Percentiles rank a stretch among this genome's conserved stretches.
Evolutionary conservation across 2,888 invertebrate species (phyloP).

Genomic region (Pristionchus maxplancki): DNA sequence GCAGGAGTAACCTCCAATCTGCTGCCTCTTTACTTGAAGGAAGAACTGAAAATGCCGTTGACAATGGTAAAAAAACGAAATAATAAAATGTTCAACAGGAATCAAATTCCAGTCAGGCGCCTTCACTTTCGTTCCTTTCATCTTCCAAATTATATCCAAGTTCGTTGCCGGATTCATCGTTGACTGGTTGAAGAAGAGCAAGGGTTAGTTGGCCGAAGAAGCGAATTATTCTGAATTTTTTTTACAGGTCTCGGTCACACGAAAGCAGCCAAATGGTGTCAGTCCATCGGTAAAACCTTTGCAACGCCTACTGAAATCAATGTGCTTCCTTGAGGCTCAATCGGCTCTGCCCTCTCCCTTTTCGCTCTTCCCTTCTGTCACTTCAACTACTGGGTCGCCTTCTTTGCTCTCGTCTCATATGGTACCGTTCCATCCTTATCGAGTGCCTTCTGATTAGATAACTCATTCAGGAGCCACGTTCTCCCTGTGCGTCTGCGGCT

Average conservation of each 20-base stretch:
- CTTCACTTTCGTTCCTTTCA: conserved; percentile 38
- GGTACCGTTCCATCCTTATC: no score
- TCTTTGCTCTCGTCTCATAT: conserved; percentile 1
- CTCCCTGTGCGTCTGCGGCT: conserved; percentile 31
- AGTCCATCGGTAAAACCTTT: not conserved
- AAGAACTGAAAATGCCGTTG: conserved; percentile 8
- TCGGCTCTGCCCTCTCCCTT: conserved; percentile 19
- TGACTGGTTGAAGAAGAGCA: conserved; percentile 3
- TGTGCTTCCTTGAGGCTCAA: not conserved
- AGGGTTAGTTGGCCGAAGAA: not conserved
- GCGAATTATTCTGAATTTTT: not conserved
- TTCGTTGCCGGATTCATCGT: conserved; percentile 26
- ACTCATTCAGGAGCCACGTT: conserved; percentile 22
- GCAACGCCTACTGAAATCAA: not conserved
- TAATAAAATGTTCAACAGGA: not conserved
- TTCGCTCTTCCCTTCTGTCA: conserved; percentile 47
- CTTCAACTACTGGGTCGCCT: not conserved
- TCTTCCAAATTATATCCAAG: conserved; percentile 17
- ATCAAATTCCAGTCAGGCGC: not conserved
- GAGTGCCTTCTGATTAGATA: no score
- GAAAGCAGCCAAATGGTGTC: conserved; percentile 18
- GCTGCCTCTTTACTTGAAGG: conserved; percentile 4
- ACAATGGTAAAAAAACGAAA: not conserved
- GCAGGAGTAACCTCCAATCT: conserved; percentile 41
- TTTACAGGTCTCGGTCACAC: conserved; percentile 21